Evolutionary conservation across 2,888 invertebrate genomes (phyloP).

Genomic region (Pyrrhopygopsis socrates): DNA sequence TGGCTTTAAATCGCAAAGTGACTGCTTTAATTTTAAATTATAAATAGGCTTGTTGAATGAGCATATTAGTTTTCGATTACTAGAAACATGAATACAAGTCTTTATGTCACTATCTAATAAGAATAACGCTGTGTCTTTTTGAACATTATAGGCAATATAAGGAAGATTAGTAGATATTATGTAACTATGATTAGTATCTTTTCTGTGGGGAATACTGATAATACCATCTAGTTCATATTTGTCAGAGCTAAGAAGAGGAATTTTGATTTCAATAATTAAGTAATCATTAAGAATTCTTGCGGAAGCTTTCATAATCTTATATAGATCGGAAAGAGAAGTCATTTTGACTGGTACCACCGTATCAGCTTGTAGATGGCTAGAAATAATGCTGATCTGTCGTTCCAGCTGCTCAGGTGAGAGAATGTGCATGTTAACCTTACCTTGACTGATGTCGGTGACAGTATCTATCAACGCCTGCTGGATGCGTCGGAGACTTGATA

Average conservation of each 20-base stretch:
- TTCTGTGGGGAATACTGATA: neutral
- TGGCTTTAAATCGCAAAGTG: neutral
- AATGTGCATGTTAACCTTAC: too few species aligned
- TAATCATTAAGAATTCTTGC: neutral
- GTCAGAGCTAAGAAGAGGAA: neutral
- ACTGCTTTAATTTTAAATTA: neutral
- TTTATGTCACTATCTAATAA: neutral
- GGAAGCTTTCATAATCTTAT: neutral
- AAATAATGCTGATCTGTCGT: too few species aligned
- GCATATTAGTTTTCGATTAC: neutral
- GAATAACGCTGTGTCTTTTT: neutral
- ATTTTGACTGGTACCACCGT: too few species aligned
- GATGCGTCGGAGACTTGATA: too few species aligned
- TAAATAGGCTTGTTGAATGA: conserved; percentile 13
- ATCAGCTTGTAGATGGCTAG: too few species aligned
- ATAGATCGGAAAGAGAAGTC: too few species aligned
- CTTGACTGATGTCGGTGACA: too few species aligned
- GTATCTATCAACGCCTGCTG: too few species aligned
- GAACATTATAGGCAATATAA: neutral
- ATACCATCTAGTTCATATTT: neutral
- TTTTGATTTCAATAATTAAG: neutral
- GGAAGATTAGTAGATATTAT: neutral
- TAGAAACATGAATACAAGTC: neutral
- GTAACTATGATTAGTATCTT: neutral
- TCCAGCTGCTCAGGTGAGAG: too few species aligned